Percentiles rank a stretch among this genome's conserved stretches.
Conservation (phyloP, 2,113 vertebrate genomes). For the Zapornia atra region DNA sequence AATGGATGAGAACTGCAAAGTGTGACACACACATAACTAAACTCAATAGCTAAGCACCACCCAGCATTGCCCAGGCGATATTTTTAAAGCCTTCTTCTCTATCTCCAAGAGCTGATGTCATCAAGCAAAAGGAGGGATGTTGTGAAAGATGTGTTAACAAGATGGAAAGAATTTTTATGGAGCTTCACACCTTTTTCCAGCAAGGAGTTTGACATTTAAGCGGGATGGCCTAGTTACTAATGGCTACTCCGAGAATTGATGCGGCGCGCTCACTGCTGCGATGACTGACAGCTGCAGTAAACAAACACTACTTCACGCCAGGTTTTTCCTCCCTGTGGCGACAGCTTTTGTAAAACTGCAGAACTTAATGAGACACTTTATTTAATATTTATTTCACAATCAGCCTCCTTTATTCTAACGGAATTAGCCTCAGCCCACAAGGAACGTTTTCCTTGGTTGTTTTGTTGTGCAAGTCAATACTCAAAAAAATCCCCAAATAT, state of each 20-base stretch:
- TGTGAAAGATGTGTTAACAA: neutral
- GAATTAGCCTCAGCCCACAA: neutral
- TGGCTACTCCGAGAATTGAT: neutral
- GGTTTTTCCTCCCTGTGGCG: neutral
- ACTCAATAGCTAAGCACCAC: neutral
- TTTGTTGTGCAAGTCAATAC: neutral
- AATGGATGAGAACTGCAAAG: neutral
- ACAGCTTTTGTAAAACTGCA: neutral
- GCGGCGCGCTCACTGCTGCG: rapidly evolving
- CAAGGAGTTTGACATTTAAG: slow-evolving; percentile 10
- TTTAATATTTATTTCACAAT: slow-evolving; percentile 50
- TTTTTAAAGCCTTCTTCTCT: slow-evolving; percentile 7
- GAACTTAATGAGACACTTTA: neutral
- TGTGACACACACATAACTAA: neutral
- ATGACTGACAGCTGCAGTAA: slow-evolving; percentile 41
- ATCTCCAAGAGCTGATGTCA: slow-evolving; percentile 6
- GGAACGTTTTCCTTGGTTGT: neutral
- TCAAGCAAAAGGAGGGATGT: neutral
- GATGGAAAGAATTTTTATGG: neutral
- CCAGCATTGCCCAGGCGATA: neutral
- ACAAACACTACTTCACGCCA: neutral
- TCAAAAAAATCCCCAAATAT: neutral
- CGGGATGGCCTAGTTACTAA: neutral
- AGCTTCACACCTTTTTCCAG: slow-evolving; percentile 9
- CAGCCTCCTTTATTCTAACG: neutral